phyloP scores from a whole-genome alignment of 2,797 vertebrate genomes.

The Chrysolophus pictus region DNA sequence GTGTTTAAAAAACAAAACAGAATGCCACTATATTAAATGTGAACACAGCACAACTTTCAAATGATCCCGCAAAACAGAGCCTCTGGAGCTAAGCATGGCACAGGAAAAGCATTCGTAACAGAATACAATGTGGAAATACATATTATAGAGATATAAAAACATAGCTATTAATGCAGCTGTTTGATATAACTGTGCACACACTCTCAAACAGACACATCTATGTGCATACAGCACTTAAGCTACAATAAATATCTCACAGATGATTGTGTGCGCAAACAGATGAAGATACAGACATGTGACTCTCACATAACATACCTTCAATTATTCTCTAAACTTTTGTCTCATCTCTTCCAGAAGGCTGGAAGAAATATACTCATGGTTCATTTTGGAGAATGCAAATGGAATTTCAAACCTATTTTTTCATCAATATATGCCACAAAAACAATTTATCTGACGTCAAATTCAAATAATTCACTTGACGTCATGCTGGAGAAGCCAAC shows the following conservation, averaged over 20 bases:
- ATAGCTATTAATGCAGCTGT: slow-evolving; percentile 18
- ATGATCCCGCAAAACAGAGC: slow-evolving; percentile 12
- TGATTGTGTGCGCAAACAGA: neutral
- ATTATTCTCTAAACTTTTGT: neutral
- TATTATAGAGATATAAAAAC: neutral
- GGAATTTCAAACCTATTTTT: slow-evolving; percentile 1
- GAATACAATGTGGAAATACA: neutral
- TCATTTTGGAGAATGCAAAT: slow-evolving; percentile 1
- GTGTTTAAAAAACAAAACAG: slow-evolving; percentile 58
- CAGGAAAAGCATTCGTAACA: slow-evolving; percentile 4
- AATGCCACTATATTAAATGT: slow-evolving; percentile 21
- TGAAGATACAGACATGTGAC: neutral
- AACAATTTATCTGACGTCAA: slow-evolving; percentile 59
- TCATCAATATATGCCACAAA: slow-evolving; percentile 35
- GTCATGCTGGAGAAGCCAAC: slow-evolving; percentile 59
- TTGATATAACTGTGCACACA: neutral
- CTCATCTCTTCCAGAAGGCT: neutral
- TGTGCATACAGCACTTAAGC: neutral
- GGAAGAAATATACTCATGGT: neutral
- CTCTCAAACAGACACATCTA: neutral
- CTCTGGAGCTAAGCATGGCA: neutral
- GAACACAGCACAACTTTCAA: slow-evolving; percentile 35
- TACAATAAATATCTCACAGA: neutral
- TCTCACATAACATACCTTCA: neutral
- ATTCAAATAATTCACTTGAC: slow-evolving; percentile 68